These are phyloP conservation scores for Aphelenchoides fujianensis DNA, from an alignment of 1,140 invertebrate genomes.

Conservation along the genomic window DNA sequence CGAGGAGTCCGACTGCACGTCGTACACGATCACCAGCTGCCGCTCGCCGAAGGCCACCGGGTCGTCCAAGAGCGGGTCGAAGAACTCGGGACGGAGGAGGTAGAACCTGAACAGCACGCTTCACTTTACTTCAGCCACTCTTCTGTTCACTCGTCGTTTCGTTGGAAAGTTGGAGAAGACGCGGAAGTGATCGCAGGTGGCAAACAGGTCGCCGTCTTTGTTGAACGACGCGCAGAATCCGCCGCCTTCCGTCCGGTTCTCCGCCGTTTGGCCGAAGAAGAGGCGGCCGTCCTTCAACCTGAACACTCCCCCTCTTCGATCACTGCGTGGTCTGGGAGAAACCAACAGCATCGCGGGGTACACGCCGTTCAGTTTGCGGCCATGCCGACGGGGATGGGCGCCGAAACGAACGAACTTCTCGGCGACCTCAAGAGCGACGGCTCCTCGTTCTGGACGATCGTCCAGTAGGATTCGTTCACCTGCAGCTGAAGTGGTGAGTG, in stretches of 20 bases:
- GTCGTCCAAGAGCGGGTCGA: neutral
- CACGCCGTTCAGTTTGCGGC: neutral
- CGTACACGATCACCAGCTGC: neutral
- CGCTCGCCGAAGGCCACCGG: neutral
- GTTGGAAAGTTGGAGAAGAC: neutral
- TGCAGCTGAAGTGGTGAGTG: neutral
- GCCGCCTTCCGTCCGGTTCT: neutral
- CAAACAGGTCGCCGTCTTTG: neutral
- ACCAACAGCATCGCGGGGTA: neutral
- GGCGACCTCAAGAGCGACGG: neutral
- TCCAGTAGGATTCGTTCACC: slow-evolving; percentile 1
- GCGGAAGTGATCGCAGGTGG: neutral
- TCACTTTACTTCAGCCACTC: too few relatives aligned
- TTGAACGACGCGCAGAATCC: slow-evolving; percentile 3
- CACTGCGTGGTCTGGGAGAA: too few relatives aligned
- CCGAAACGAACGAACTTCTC: neutral
- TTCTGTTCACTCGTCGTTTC: neutral
- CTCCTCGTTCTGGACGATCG: neutral
- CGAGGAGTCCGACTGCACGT: neutral
- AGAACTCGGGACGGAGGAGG: neutral
- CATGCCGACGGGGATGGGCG: neutral
- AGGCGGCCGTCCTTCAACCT: neutral
- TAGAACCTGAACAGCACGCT: slow-evolving; percentile 4
- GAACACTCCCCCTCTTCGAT: too few relatives aligned
- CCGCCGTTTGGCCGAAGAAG: neutral